These are phyloP conservation scores for Petrocephalus zakoni DNA, from an alignment of 2,113 vertebrate species.

Conservation along the genomic window DNA sequence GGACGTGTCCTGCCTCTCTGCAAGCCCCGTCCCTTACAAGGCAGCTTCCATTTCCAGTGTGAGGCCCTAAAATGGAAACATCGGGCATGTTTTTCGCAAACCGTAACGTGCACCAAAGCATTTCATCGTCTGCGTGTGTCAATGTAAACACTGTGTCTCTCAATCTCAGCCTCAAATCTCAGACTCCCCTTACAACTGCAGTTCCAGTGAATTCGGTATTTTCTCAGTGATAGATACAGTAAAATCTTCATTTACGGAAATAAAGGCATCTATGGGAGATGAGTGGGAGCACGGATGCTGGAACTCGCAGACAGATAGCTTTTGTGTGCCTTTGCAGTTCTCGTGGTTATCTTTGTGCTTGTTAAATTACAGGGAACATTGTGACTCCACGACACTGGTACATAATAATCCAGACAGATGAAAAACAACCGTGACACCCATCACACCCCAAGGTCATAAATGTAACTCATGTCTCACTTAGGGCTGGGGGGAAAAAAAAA, in stretches of 20 bases:
- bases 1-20: neutral
- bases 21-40: neutral
- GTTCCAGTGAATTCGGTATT: neutral
- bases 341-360: slow-evolving; percentile 7
- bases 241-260: neutral
- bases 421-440: neutral
- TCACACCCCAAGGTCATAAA: neutral
- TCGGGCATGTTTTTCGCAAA: neutral
- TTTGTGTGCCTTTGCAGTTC: neutral
- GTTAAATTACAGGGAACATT: slow-evolving; percentile 5
- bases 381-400: neutral
- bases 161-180: slow-evolving; percentile 25
- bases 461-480: neutral
- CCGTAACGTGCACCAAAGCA: neutral
- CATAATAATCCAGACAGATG: neutral
- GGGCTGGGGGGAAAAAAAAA: neutral
- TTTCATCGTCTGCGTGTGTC: neutral
- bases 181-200: slow-evolving; percentile 17
- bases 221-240: neutral
- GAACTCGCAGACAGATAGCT: neutral
- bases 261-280: neutral
- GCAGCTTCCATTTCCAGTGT: neutral
- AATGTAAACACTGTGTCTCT: slow-evolving; percentile 1
- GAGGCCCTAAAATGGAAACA: neutral
- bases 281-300: neutral